Conservation (phyloP, 2,113 vertebrate species). For the Sapayoa aenigma region DNA sequence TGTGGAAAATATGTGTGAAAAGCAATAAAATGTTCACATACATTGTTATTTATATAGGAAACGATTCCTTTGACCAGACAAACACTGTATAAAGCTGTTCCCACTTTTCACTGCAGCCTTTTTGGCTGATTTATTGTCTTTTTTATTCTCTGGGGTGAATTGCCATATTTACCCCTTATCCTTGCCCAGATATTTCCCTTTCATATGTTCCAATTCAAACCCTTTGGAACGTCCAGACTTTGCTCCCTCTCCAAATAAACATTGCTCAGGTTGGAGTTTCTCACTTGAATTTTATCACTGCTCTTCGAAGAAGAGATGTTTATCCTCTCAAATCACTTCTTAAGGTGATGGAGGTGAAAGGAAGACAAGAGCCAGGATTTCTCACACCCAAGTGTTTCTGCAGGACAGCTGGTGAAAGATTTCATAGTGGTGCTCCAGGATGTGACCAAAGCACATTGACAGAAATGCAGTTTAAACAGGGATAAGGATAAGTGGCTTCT, state of each 20-base stretch:
- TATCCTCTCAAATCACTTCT: background rate
- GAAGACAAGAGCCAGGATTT: background rate
- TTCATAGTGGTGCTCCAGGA: background rate
- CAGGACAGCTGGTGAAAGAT: background rate
- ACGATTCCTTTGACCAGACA: constrained; percentile 2
- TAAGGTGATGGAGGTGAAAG: background rate
- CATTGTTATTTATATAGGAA: constrained; percentile 61
- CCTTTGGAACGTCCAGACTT: background rate
- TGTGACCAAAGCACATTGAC: background rate
- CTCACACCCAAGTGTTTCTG: background rate
- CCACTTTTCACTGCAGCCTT: background rate
- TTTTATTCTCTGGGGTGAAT: background rate
- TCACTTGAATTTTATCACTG: background rate
- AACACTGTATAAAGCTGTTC: constrained; percentile 24
- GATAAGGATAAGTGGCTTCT: background rate
- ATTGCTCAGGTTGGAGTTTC: background rate
- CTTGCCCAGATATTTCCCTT: background rate
- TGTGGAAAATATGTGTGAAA: constrained; percentile 43
- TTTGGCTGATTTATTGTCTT: background rate
- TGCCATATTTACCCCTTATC: background rate
- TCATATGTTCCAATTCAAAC: background rate
- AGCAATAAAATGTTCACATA: constrained; percentile 51
- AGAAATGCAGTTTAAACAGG: background rate
- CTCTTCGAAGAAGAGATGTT: background rate
- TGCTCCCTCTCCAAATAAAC: background rate